Evolutionary conservation across 1,140 invertebrate genomes (phyloP), one percentile per base, ranked within the genome.

Genomic region (Achroia grisella): DNA sequence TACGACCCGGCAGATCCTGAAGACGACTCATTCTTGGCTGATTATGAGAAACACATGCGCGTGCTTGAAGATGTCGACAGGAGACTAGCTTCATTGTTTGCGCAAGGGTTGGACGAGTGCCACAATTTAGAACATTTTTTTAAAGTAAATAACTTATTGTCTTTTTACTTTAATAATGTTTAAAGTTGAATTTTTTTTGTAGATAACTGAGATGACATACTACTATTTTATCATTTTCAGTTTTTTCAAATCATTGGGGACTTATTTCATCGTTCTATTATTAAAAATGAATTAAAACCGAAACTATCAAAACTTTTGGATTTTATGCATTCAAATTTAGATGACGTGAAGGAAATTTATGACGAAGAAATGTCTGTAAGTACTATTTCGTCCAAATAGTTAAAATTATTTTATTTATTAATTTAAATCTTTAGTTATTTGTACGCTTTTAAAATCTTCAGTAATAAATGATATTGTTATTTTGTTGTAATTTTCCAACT

Each of bases 81-180:
- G 55, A 80, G 90, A 55, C 75, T 97, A 11, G 92, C 91, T 0
- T 90, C 93, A 8, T 90, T 95, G 44, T 91, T 95, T 48, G 89
- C 89, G 4, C 89, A 92, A 59, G 93, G 90, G 2, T 93, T 95
- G 61, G 90, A 92, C 43, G 94, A 96, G 61, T 94, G 92, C 60
- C 86, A 90, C 43, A 92, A 91, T 45, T 72, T 93, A 10, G 91
- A 94, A 62, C 83, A 84, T 48, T 86, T 88, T 53, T 88, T 86
- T 51, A 89, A 89, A 68, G 81, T 74, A 60, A 31, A 31, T 17
- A n/a, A n/a, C n/a, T n/a, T n/a, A n/a, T n/a, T n/a, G n/a, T n/a
- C n/a, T n/a, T 6, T 29, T 29, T 29, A 10, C 28, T 29, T 29
- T 29, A 29, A 4, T 29, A 4, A 29, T 29, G 10, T 29, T 29